A percentile compares a stretch with the other conserved stretches of the same genome.
These are phyloP conservation scores for Zelleria hepariella DNA, from an alignment of 2,888 invertebrate species.

Conservation along the genomic window DNA sequence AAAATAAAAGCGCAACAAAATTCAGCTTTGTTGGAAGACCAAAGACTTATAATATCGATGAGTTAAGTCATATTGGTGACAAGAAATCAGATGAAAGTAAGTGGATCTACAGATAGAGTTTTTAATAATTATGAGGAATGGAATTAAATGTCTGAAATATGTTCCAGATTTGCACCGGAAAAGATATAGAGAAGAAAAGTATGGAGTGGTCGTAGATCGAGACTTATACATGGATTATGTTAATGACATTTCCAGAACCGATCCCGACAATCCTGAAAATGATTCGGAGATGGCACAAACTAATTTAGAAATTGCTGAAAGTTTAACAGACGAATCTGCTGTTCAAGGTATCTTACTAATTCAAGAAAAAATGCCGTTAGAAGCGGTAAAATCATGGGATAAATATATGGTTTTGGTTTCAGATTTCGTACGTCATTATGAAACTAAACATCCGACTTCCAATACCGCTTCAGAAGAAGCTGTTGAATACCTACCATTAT, in stretches of 20 bases:
- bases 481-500: neutral
- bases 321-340: neutral
- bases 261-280: neutral
- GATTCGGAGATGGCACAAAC: neutral
- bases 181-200: conserved; percentile 11
- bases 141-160: conserved; percentile 20
- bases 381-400: neutral
- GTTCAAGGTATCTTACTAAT: neutral
- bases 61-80: conserved; percentile 25
- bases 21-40: conserved; percentile 39
- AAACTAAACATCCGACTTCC: neutral
- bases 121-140: neutral
- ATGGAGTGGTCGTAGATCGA: conserved; percentile 13
- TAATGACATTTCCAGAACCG: neutral
- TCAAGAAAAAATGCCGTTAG: neutral
- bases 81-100: conserved; percentile 33
- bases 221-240: conserved; percentile 37
- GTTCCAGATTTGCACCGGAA: conserved; percentile 37
- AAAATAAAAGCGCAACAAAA: conserved; percentile 22
- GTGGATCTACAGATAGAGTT: conserved; percentile 21
- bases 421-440: neutral
- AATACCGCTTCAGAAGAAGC: neutral
- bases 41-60: conserved; percentile 44
- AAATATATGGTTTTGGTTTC: neutral
- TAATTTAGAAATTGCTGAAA: neutral